These are phyloP conservation scores for Dorcus hopei DNA, from an alignment of 2,888 invertebrate genomes.

Conservation along the genomic window DNA sequence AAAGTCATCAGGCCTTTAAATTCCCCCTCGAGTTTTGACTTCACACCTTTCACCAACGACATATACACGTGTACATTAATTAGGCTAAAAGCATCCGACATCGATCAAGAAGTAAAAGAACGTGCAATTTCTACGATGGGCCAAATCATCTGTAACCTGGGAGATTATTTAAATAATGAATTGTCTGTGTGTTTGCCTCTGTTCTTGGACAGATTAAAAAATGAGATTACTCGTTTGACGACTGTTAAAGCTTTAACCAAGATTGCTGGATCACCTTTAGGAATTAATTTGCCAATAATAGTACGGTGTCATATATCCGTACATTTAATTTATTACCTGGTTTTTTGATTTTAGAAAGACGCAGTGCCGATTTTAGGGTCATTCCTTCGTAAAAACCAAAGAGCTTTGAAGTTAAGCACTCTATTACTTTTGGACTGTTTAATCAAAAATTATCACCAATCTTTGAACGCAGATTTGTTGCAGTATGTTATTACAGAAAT, in stretches of 20 bases:
- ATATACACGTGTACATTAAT: constrained; percentile 83
- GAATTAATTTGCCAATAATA: constrained; percentile 81
- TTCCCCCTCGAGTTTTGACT: constrained; percentile 62
- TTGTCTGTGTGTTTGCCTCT: constrained; percentile 86
- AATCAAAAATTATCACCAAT: constrained; percentile 78
- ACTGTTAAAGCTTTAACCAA: constrained; percentile 95
- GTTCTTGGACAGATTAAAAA: constrained; percentile 89
- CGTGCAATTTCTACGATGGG: constrained; percentile 96
- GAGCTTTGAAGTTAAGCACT: constrained; percentile 89
- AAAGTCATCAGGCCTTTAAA: constrained; percentile 88
- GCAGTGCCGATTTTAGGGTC: constrained; percentile 90
- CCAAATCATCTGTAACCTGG: constrained; percentile 88
- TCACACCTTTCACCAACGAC: constrained; percentile 72
- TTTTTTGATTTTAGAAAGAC: constrained; percentile 61
- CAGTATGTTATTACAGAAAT: constrained; percentile 79
- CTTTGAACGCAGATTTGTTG: constrained; percentile 65
- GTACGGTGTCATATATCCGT: constrained; percentile 47
- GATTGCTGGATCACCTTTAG: constrained; percentile 86
- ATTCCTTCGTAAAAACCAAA: constrained; percentile 93
- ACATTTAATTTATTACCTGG: constrained; percentile 8
- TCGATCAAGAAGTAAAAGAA: constrained; percentile 99
- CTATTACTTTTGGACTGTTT: constrained; percentile 86
- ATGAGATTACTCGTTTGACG: constrained; percentile 95
- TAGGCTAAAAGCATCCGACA: constrained; percentile 89
- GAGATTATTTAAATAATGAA: constrained; percentile 78